Conservation (phyloP, 2,113 vertebrate genomes). For the Grammomys surdaster region DNA sequence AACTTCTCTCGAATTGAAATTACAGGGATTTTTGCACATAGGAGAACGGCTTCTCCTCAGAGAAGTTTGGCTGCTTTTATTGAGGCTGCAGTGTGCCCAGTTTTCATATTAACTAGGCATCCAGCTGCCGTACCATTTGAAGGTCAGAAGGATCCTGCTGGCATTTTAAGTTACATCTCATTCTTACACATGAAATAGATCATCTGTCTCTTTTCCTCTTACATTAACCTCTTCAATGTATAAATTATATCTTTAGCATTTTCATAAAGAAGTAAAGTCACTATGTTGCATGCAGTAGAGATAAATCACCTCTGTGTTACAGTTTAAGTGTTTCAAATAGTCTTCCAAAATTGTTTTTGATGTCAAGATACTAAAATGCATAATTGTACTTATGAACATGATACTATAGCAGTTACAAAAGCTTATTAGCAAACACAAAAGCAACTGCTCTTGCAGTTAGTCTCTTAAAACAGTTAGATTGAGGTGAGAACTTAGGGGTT, state of each 20-base stretch:
- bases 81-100: not conserved
- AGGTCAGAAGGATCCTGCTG: not conserved
- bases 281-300: not conserved
- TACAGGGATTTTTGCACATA: not conserved
- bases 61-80: not conserved
- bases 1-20: not conserved
- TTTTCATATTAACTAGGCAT: not conserved
- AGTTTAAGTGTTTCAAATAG: not conserved
- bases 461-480: not conserved
- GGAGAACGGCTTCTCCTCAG: not conserved
- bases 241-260: not conserved
- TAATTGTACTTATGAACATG: not conserved
- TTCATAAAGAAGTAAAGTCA: not conserved
- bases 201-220: not conserved
- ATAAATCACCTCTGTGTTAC: not conserved
- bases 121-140: not conserved
- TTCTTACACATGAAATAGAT: not conserved
- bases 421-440: not conserved
- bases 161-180: not conserved
- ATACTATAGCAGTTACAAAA: not conserved
- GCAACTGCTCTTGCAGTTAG: not conserved
- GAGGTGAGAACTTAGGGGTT: not conserved
- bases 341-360: not conserved
- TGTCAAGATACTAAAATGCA: not conserved
- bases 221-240: not conserved